Evolutionary conservation across 1,140 invertebrate genomes (phyloP).

Genomic region (Philotrypesis tridentata): DNA sequence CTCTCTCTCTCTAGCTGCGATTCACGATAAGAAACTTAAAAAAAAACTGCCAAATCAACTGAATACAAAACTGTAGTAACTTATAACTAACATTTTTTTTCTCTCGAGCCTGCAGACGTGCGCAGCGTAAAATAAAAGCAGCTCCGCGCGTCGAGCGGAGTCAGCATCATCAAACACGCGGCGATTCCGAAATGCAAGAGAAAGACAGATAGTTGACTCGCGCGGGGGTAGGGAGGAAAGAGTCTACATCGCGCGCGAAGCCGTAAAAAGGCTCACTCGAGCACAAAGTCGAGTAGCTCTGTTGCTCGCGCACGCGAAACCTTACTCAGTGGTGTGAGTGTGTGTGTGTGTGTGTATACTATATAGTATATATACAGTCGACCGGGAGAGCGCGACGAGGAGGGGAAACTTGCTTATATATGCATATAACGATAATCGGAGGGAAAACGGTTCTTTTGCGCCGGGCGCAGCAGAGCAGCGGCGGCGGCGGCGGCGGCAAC

Average conservation of each 20-base stretch:
- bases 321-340: slow-evolving; percentile 12
- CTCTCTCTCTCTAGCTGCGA: no score
- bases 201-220: background rate
- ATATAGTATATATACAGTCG: no score
- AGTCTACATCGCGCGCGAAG: slow-evolving; percentile 4
- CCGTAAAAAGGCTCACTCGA: background rate
- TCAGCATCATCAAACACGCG: background rate
- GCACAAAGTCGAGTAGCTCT: slow-evolving; percentile 7
- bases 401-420: background rate
- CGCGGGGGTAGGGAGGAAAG: background rate
- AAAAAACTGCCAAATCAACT: no score
- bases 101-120: background rate
- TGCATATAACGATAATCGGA: slow-evolving; percentile 33
- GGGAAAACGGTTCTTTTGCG: slow-evolving; percentile 26
- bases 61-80: no score
- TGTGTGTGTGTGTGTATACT: no score
- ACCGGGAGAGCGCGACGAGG: background rate
- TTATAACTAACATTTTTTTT: background rate
- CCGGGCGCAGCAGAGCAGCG: background rate
- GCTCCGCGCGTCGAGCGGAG: background rate
- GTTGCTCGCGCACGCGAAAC: slow-evolving; percentile 19
- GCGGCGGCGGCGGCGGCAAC: no score
- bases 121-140: no score
- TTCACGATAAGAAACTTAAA: no score
- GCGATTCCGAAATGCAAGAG: background rate